Conservation (phyloP, 2,888 invertebrate species). For the Thereva unica region DNA sequence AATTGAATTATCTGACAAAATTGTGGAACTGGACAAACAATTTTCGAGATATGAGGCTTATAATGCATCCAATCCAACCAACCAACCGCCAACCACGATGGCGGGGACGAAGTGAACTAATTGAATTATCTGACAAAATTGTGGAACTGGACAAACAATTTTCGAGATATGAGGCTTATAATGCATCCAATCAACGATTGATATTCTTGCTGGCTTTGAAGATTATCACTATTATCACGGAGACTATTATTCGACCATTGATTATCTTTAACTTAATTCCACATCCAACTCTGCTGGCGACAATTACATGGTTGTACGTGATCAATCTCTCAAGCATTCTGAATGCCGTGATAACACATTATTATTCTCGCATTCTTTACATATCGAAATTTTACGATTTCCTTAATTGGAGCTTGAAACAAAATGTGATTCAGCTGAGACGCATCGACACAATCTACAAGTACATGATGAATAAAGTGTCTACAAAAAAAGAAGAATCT, state of each 20-base stretch:
- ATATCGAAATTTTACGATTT: slow-evolving; percentile 13
- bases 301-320: slow-evolving; percentile 4
- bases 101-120: slow-evolving; percentile 3
- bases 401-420: neutral
- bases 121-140: slow-evolving; percentile 4
- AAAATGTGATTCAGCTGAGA: neutral
- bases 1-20: slow-evolving; percentile 3
- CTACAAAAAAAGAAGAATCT: too few species aligned
- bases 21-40: neutral
- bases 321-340: slow-evolving; percentile 1
- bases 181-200: slow-evolving; percentile 5
- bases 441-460: too few species aligned
- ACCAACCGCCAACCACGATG: too few species aligned
- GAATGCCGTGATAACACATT: neutral
- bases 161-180: neutral
- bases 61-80: too few species aligned
- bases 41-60: neutral
- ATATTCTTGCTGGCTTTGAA: neutral
- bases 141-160: neutral
- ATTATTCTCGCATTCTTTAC: slow-evolving; percentile 4
- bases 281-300: too few species aligned
- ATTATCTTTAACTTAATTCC: too few species aligned
- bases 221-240: neutral
- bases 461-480: too few species aligned
- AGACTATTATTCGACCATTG: neutral